phyloP scores from a whole-genome alignment of 2,797 vertebrate genomes.

The Premnoplex brunnescens region DNA sequence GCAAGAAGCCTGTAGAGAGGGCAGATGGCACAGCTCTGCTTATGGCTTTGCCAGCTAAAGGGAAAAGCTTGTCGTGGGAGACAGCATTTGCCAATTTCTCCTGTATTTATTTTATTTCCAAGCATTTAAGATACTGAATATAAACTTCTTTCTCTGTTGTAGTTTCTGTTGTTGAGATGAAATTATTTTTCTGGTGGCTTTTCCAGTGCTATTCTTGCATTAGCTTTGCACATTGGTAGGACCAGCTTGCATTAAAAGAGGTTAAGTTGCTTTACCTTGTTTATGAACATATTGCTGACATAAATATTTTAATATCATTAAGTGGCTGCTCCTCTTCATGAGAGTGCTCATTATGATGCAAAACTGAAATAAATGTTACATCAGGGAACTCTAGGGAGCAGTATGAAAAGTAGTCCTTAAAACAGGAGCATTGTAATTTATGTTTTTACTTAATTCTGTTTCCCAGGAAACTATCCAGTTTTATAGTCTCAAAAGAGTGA shows the following conservation, averaged over 20 bases:
- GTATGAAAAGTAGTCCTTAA: not conserved
- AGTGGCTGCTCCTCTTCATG: not conserved
- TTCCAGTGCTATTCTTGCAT: not conserved
- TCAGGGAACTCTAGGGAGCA: not conserved
- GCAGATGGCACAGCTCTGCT: not conserved
- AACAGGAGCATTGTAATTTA: not conserved
- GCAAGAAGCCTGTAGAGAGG: not conserved
- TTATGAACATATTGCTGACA: not conserved
- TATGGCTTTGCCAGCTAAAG: not conserved
- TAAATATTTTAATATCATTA: slow-evolving; percentile 26
- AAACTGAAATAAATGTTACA: slow-evolving; percentile 5
- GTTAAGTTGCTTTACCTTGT: not conserved
- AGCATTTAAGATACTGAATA: not conserved
- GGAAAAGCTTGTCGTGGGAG: not conserved
- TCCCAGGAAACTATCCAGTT: not conserved
- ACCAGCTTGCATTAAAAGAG: not conserved
- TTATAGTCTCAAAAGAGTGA: not conserved
- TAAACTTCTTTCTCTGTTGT: not conserved
- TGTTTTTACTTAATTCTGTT: slow-evolving; percentile 19
- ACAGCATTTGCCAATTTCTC: not conserved
- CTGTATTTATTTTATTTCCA: not conserved
- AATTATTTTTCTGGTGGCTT: not conserved
- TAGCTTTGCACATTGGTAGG: not conserved
- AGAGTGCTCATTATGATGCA: not conserved
- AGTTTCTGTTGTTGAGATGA: not conserved